Evolutionary conservation across 2,888 invertebrate species (phyloP), one percentile per base, ranked within the genome.

Genomic region (Eubasilissa splendida): DNA sequence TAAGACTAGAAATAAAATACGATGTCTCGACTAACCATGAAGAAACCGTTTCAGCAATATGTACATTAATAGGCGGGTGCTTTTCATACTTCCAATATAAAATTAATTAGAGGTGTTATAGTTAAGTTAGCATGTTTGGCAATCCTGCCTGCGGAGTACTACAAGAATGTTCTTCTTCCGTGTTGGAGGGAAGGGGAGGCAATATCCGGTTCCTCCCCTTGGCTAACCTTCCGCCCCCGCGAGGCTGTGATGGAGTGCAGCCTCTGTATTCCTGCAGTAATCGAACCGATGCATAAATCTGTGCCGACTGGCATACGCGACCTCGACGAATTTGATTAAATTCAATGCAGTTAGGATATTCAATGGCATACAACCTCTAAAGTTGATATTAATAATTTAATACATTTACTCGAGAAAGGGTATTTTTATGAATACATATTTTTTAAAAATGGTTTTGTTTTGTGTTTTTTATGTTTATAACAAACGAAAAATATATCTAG

Each of bases 161-260:
- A 22, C 31, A 22, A 22, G 63, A 63, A 31, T 31, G 63, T 10
- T 63, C 14, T 59, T n/a, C 59, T 22, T 22, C 22, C 22, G 59
- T 22, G n/a, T 53, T 68, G n/a, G n/a, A 68, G 50, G 68, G n/a
- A 42, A 31, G 68, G 50, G 56, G 56, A 56, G 54, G 71, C 54
- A 71, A 71, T 71, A 71, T 71, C 71, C 71, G 71, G 71, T 71
- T 71, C 56, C 71, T 68, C 22, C 71, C 56, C 7, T n/a, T 10
- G 54, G 1, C 3, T 12, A 54, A 0, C 12, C 4, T 54, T n/a
- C 5, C 31, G 4, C 2, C 68, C 66, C 42, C 50, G 4, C 8
- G 3, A 4, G 0, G 2, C 53, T 5, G 56, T 71, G 71, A 71
- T 71, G 54, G 31, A 71, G 71, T 71, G 54, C 54, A 11, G 10